Percentiles rank a stretch among this genome's conserved stretches.
Evolutionary conservation across 2,113 vertebrate species (phyloP).

Genomic region (Catharus bicknelli): DNA sequence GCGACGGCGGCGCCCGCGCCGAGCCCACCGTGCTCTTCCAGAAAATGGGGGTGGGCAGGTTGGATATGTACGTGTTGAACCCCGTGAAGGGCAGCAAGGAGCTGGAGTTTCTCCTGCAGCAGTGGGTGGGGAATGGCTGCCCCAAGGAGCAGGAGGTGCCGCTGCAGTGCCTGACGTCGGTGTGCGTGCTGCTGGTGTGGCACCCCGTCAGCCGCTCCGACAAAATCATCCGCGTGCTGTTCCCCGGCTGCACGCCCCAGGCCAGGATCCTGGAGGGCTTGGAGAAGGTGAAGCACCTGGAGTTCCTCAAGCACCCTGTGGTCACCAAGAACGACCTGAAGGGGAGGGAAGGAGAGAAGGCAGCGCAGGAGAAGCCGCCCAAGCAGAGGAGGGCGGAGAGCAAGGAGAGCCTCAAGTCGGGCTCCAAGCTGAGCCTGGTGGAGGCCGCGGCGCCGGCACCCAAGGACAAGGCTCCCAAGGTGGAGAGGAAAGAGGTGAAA

Average conservation of each 20-base stretch:
- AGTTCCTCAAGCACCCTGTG: conserved; percentile 83
- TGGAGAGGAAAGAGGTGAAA: conserved; percentile 75
- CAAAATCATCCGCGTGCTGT: conserved; percentile 89
- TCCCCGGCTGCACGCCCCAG: conserved; percentile 90
- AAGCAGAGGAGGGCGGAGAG: conserved; percentile 82
- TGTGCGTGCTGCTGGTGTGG: conserved; percentile 92
- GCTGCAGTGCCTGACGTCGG: conserved; percentile 78
- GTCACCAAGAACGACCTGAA: conserved; percentile 84
- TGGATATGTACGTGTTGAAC: conserved; percentile 91
- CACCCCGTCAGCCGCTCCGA: conserved; percentile 82
- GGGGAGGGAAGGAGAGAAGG: background rate
- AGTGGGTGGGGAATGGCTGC: conserved; percentile 66
- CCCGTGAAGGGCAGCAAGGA: conserved; percentile 79
- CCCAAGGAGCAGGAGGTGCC: conserved; percentile 68
- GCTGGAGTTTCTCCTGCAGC: conserved; percentile 78
- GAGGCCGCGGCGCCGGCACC: fast-evolving
- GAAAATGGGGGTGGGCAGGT: conserved; percentile 93
- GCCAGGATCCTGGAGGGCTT: conserved; percentile 87
- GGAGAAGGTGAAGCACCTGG: conserved; percentile 87
- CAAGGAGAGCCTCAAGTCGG: conserved; percentile 84
- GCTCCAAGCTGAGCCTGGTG: conserved; percentile 57
- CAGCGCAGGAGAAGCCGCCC: conserved; percentile 52
- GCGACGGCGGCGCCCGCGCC: conserved; percentile 49
- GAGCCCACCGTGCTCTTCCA: conserved; percentile 89
- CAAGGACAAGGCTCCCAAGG: conserved; percentile 31